Base-by-base conservation (phyloP, 2,888 invertebrate genomes). In the Acrobasis consociella region DNA sequence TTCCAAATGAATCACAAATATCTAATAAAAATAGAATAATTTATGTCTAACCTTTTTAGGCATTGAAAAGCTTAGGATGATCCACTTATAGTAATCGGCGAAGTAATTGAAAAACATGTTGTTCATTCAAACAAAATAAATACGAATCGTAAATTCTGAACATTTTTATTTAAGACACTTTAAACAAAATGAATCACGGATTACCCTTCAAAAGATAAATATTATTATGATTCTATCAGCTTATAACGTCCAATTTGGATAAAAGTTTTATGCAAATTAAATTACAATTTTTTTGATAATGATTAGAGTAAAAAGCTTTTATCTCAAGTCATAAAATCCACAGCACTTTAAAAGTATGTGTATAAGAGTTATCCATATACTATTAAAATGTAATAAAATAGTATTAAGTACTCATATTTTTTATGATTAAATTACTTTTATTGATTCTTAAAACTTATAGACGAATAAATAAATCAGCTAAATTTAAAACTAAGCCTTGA, bases 91-190 rank as follows among this genome's bases (percentile, higher is more conserved):
- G 13, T n/a, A 46, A 46, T 46, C 13, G 46, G 10, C 46, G 5
- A 46, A 46, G 46, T 53, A 53, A 53, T 53, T 53, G 53, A 53
- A 53, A 53, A 53, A 53, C 53, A 53, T 53, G 53, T 38, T 37
- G 37, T 37, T 37, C n/a, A 37, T 31, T 15, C 31, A n/a, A 5
- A 37, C 53, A 53, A 37, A 53, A 37, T 37, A 53, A 31, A 37
- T 31, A 53, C 38, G 37, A 53, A 53, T 53, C 37, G 53, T 37
- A 53, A 53, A 53, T 38, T 15, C 52, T 22, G 22, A 11, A 52
- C 31, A 17, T 38, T 53, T 53, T 53, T 53, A 53, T 53, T 53
- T 53, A 38, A 31, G 37, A 53, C 53, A 53, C 53, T 37, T 53
- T 15, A 53, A 53, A n/a, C 38, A 15, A 53, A 53, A 53, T 37